Evolutionary conservation across 2,888 invertebrate species (phyloP), one percentile per base, ranked within the genome.

Genomic region (Tipula confusa): DNA sequence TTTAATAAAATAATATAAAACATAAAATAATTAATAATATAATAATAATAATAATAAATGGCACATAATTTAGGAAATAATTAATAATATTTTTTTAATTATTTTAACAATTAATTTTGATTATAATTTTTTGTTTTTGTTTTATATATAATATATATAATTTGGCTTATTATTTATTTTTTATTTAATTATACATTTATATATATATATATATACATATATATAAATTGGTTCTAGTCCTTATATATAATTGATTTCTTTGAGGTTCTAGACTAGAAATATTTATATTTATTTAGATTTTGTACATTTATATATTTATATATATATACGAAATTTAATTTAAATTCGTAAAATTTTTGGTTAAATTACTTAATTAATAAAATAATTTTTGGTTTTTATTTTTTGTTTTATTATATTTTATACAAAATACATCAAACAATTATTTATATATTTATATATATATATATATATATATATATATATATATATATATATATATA

Each of bases 21-120:
- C 29, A 80, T 29, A 29, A 29, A 29, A 29, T 29, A 80, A 29
- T 29, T 80, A 80, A 80, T 80, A 79, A 79, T 79, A 18, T 28
- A 79, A 79, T 79, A 79, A 79, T 79, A 80, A 80, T 29, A 80
- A 80, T 80, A 80, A 31, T 80, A 80, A 80, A 80, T 80, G 80
- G 80, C 80, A 80, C 80, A 80, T 80, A 80, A 80, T 80, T 80
- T 80, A 80, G 80, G 80, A 80, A 80, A 80, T 80, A 29, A 29
- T 80, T 80, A 29, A 29, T 80, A 80, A 80, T 80, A 43, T 43
- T 43, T n/a, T n/a, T 80, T 80, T 80, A 80, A 80, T 80, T 80
- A 80, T 80, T 80, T 29, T 80, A 80, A 80, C 80, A 80, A 80
- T 80, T 80, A 80, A 80, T 80, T 31, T 29, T 80, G 29, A 29